These are phyloP conservation scores for Motacilla tschutschensis DNA, from an alignment of 2,113 vertebrate species.

Conservation along the genomic window DNA sequence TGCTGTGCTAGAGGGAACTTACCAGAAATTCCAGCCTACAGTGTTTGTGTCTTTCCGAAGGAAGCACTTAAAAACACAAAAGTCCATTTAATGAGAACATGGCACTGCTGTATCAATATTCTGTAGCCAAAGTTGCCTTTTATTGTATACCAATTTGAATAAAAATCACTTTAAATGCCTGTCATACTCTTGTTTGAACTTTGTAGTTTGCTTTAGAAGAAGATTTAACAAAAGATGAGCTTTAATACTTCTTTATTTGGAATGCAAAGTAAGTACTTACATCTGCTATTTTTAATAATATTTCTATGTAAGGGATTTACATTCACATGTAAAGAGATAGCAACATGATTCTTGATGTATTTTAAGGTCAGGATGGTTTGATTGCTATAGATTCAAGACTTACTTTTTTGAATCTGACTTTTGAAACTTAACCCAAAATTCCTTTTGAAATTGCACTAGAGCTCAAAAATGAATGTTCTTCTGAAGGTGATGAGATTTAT, in stretches of 20 bases:
- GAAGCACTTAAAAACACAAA: neutral
- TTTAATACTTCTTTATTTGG: constrained; percentile 38
- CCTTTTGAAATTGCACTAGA: neutral
- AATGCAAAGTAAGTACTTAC: neutral
- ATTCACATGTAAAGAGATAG: neutral
- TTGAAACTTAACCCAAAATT: neutral
- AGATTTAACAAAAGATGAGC: neutral
- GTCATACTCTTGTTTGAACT: neutral
- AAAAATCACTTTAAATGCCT: neutral
- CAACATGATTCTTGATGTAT: neutral
- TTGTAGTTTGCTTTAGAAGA: neutral
- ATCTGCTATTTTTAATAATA: neutral
- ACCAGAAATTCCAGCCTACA: neutral
- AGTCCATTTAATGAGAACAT: neutral
- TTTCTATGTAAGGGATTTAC: neutral
- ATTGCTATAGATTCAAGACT: neutral
- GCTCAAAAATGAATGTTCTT: neutral
- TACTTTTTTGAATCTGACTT: neutral
- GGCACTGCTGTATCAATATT: neutral
- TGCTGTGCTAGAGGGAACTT: neutral
- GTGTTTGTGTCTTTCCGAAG: neutral
- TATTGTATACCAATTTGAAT: neutral
- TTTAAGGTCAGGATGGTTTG: neutral
- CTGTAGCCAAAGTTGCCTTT: neutral
- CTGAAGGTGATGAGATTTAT: neutral